A percentile compares a stretch with the other conserved stretches of the same genome.
Conservation (phyloP, 2,888 invertebrate species). For the Norana najaformis region DNA sequence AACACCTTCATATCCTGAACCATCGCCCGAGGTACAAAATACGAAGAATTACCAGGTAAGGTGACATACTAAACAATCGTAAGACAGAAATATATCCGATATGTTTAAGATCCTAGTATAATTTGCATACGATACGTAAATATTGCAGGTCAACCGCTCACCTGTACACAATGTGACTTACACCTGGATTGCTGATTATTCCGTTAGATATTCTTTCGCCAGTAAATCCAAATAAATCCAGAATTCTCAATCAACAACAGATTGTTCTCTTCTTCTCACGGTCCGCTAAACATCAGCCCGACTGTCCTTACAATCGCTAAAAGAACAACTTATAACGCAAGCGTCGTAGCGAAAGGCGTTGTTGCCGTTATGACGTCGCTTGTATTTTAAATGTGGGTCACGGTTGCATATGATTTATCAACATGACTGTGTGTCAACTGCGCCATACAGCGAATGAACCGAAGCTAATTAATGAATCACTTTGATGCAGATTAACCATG, state of each 20-base stretch:
- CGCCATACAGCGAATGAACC: background rate
- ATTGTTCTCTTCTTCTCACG: background rate
- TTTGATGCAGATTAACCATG: no score
- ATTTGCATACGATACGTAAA: background rate
- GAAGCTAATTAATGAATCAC: no score
- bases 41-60: background rate
- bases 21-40: background rate
- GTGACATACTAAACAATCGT: background rate
- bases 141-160: background rate
- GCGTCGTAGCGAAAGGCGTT: background rate
- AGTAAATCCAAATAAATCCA: constrained; percentile 13
- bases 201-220: background rate
- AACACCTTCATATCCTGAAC: background rate
- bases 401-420: background rate
- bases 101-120: background rate
- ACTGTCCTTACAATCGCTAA: background rate
- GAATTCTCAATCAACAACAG: background rate
- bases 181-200: background rate
- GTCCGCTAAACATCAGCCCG: background rate
- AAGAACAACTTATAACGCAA: background rate
- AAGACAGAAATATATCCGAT: background rate
- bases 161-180: background rate
- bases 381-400: background rate
- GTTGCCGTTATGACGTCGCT: background rate
- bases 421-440: background rate